These are phyloP conservation scores for Syngnathus floridae DNA, from an alignment of 2,113 vertebrate species.

Conservation along the genomic window DNA sequence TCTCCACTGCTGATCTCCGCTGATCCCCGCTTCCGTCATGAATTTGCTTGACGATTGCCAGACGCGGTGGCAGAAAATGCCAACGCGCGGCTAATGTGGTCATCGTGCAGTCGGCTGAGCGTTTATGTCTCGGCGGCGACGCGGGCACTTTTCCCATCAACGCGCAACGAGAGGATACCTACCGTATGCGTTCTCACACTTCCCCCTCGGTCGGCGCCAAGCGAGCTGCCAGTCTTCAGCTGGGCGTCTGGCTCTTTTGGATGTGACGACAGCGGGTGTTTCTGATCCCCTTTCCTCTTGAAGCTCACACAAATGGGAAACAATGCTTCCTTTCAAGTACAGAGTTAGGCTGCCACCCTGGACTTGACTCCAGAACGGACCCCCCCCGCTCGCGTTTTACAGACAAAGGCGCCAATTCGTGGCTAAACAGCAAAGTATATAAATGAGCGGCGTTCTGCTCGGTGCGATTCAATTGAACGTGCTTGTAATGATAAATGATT, in stretches of 20 bases:
- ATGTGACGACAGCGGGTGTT: not conserved
- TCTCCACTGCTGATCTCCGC: conserved; percentile 52
- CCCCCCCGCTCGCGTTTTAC: conserved; percentile 44
- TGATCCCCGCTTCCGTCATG: conserved; percentile 59
- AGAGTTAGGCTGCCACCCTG: conserved; percentile 56
- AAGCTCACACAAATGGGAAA: conserved; percentile 42
- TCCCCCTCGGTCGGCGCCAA: conserved; percentile 10
- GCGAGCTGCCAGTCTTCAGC: not conserved
- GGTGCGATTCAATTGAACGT: conserved; percentile 76
- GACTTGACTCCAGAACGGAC: conserved; percentile 40
- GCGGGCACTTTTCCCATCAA: conserved; percentile 45
- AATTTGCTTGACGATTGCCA: conserved; percentile 51
- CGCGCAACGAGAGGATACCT: too few species aligned
- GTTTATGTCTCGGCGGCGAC: conserved; percentile 49
- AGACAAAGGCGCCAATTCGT: conserved; percentile 44
- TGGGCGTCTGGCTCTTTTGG: too few species aligned
- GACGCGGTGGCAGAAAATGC: conserved; percentile 43
- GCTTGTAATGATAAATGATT: conserved; percentile 79
- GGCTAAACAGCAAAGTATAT: conserved; percentile 66
- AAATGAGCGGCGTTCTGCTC: conserved; percentile 72
- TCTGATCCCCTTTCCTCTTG: conserved; percentile 23
- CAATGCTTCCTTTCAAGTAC: conserved; percentile 60
- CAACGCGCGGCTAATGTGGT: conserved; percentile 65
- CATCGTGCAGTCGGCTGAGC: conserved; percentile 59
- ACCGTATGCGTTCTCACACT: not conserved